Conservation (phyloP, 2,888 invertebrate species). For the Drosophila neutralis region DNA sequence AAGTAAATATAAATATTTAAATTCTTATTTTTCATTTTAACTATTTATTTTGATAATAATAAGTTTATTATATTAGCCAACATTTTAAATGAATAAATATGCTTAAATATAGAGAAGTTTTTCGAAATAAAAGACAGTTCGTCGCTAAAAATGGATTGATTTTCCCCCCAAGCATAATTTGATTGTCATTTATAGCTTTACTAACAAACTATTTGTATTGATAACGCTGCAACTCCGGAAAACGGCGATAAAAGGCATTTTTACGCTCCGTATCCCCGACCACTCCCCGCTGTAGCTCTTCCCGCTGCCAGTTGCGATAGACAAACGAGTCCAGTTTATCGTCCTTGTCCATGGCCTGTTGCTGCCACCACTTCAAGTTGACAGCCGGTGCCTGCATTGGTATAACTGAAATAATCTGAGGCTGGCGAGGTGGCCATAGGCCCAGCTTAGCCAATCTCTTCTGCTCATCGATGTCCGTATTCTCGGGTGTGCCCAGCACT, state of each 20-base stretch:
- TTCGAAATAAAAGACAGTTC: not conserved
- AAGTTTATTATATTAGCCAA: not conserved
- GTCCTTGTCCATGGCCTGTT: constrained; percentile 57
- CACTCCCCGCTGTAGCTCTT: constrained; percentile 55
- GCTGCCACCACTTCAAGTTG: constrained; percentile 69
- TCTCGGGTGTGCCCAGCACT: constrained; percentile 72
- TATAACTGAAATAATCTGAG: constrained; percentile 66
- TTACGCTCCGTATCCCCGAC: constrained; percentile 63
- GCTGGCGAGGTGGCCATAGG: constrained; percentile 57
- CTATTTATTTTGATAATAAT: not conserved
- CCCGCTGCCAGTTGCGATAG: constrained; percentile 62
- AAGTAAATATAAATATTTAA: rapidly evolving
- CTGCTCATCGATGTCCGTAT: constrained; percentile 78
- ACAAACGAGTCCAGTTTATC: constrained; percentile 52
- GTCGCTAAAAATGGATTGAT: not conserved
- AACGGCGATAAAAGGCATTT: constrained; percentile 60
- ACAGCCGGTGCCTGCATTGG: constrained; percentile 47
- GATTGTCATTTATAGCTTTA: not conserved
- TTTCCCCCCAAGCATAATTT: not conserved
- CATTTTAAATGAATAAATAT: not conserved
- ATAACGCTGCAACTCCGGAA: constrained; percentile 39
- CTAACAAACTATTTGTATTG: constrained; percentile 17
- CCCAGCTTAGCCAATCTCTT: constrained; percentile 69
- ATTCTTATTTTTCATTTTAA: not conserved
- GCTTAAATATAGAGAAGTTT: not conserved